A percentile compares a stretch with the other conserved stretches of the same genome.
Evolutionary conservation across 2,888 invertebrate genomes (phyloP).

Genomic region (Corythucha ciliata): DNA sequence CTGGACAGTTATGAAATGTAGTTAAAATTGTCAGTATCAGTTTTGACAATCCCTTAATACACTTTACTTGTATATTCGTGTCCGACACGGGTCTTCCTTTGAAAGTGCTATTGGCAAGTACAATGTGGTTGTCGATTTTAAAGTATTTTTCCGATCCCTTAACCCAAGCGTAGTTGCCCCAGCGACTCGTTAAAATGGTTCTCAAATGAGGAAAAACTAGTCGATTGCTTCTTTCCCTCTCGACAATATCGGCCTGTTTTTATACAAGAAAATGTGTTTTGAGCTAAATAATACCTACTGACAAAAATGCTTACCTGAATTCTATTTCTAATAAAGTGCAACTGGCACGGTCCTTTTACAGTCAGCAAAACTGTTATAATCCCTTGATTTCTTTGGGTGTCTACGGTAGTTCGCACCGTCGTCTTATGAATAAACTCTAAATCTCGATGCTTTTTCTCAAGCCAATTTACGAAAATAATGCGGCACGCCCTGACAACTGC

Average conservation of each 20-base stretch:
- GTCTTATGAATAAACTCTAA: constrained; percentile 52
- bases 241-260: constrained; percentile 35
- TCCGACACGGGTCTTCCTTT: constrained; percentile 62
- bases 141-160: constrained; percentile 45
- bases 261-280: not conserved
- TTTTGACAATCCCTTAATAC: not conserved
- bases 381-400: constrained; percentile 64
- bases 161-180: constrained; percentile 72
- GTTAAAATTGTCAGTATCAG: not conserved
- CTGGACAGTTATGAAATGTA: constrained; percentile 42
- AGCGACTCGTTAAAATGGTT: constrained; percentile 57
- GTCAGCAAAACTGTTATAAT: constrained; percentile 60
- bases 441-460: constrained; percentile 51
- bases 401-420: constrained; percentile 57
- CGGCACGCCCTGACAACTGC: constrained; percentile 17
- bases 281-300: not conserved
- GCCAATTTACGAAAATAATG: constrained; percentile 42
- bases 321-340: constrained; percentile 29
- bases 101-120: constrained; percentile 53
- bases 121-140: constrained; percentile 56
- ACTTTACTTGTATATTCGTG: constrained; percentile 58
- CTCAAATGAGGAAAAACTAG: constrained; percentile 56
- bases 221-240: constrained; percentile 31
- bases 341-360: constrained; percentile 46
- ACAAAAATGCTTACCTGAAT: constrained; percentile 27